Evolutionary conservation across 2,888 invertebrate species (phyloP), one percentile per base, ranked within the genome.

Genomic region (Aromia moschata): DNA sequence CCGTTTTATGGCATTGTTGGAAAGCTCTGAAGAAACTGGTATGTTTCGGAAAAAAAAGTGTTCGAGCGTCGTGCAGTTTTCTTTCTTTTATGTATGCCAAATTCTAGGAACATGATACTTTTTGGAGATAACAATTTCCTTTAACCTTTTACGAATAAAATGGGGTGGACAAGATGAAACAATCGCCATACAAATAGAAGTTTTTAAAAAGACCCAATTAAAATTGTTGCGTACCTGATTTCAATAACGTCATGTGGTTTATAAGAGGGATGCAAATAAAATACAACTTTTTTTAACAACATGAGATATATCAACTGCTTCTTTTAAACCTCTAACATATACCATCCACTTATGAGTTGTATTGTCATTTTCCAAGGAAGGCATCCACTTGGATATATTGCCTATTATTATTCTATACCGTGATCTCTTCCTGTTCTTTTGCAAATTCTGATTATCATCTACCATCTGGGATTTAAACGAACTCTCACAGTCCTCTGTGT

Each of bases 311-410:
- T 83, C 84, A 16, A 85, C 85, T 61, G 81, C 81, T 17, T 86
- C 85, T 58, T 86, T 83, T 52, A 87, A 85, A 0, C 90, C 90
- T 69, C 93, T 85, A 1, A 95, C 88, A 82, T 95, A 96, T 55
- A 95, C 86, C 82, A 94, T 87, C 96, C 96, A 96, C 78, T 94
- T 93, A 81, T 96, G 93, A 4, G 91, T 93, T 0, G 90, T 87
- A 15, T 85, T 86, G 75, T 89, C 89, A 20, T 18, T 88, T 87
- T 71, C 90, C 86, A 0, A 58, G 0, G 89, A 83, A 0, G 89
- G 88, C 17, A 92, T 88, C 84, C 89, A 94, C 76, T 92, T 93
- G 0, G 94, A 94, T 2, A 94, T 90, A 81, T 95, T 95, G 0
- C 93, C 85, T 2, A 85, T 80, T 10, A 84, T 80, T 60, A 85